Percentiles rank a stretch among this genome's conserved stretches.
Evolutionary conservation across 2,888 invertebrate genomes (phyloP).

Genomic region (Trichacis sp.): DNA sequence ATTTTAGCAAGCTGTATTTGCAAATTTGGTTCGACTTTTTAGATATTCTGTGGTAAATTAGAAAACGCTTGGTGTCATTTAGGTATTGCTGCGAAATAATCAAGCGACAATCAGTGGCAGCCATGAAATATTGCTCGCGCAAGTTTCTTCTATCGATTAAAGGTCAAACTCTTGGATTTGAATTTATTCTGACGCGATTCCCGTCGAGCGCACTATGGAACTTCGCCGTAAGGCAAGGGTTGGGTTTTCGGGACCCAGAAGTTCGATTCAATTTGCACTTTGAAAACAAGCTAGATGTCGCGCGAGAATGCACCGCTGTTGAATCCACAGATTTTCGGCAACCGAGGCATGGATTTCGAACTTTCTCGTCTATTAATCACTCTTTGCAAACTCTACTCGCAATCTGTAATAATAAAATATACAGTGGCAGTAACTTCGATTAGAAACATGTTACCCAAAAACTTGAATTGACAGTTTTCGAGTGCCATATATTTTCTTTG

Average conservation of each 20-base stretch:
- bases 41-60: too few species aligned
- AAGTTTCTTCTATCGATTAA: conserved; percentile 16
- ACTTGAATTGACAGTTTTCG: too few species aligned
- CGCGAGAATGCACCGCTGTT: conserved; percentile 23
- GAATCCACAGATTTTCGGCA: conserved; percentile 31
- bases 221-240: conserved; percentile 34
- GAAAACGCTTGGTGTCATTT: too few species aligned
- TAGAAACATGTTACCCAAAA: too few species aligned
- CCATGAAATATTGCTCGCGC: neutral
- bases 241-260: conserved; percentile 28
- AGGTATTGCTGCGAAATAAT: too few species aligned
- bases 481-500: too few species aligned
- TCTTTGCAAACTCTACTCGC: neutral
- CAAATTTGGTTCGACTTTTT: too few species aligned
- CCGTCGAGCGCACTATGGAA: conserved; percentile 26
- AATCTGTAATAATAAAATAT: neutral
- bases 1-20: too few species aligned
- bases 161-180: conserved; percentile 17
- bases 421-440: neutral
- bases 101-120: neutral
- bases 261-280: conserved; percentile 47
- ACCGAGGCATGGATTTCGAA: conserved; percentile 12
- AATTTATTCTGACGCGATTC: conserved; percentile 24
- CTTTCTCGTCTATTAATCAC: neutral
- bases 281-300: conserved; percentile 17